These are phyloP conservation scores for Troides aeacus DNA, from an alignment of 2,888 invertebrate species.

Conservation along the genomic window DNA sequence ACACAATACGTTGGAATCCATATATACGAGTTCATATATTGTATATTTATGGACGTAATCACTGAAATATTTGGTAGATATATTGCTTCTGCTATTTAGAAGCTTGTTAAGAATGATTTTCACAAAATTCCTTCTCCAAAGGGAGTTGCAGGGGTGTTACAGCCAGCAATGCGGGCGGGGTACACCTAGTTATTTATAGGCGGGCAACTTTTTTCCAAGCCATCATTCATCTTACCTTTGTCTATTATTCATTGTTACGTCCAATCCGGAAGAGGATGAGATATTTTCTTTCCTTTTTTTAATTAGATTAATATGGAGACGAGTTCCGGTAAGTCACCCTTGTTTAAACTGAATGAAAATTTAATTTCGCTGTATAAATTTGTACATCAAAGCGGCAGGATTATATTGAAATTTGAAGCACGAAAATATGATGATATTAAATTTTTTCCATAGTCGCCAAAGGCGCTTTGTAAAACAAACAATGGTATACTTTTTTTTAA, in stretches of 20 bases:
- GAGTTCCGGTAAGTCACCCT: conserved; percentile 21
- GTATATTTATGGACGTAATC: no score
- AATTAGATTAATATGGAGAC: conserved; percentile 17
- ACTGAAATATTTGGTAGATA: no score
- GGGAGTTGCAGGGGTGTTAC: no score
- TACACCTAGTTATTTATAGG: neutral
- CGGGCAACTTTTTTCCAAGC: neutral
- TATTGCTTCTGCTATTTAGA: no score
- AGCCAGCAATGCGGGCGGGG: no score
- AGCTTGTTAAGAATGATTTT: no score
- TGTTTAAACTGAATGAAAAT: conserved; percentile 26
- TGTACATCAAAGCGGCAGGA: conserved; percentile 26
- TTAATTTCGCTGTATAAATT: conserved; percentile 23
- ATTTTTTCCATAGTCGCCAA: neutral
- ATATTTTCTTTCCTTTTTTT: conserved; percentile 15
- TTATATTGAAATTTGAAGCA: conserved; percentile 4
- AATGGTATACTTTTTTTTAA: neutral
- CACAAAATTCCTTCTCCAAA: no score
- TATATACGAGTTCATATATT: no score
- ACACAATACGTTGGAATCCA: neutral
- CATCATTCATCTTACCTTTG: conserved; percentile 1
- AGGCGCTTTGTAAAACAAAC: neutral
- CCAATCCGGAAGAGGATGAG: conserved; percentile 5
- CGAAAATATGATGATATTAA: conserved; percentile 20
- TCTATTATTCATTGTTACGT: conserved; percentile 13